Percentiles rank a stretch among this genome's conserved stretches.
These are phyloP conservation scores for Blera fallax DNA, from an alignment of 2,888 invertebrate species.

Conservation along the genomic window DNA sequence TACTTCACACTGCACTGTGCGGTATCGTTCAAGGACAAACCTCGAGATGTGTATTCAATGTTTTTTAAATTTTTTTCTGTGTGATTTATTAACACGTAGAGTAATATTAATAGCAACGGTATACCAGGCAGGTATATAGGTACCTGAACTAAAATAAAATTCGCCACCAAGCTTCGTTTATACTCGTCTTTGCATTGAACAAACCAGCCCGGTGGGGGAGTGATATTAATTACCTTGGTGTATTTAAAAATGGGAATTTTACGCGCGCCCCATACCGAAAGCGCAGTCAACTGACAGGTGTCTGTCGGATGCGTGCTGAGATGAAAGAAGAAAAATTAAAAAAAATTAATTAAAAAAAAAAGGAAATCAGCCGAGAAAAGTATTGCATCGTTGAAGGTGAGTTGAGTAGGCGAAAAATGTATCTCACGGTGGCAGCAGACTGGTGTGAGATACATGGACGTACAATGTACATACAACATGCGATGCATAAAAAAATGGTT, in stretches of 20 bases:
- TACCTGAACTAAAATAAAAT: neutral
- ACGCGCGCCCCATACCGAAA: neutral
- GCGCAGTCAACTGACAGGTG: slow-evolving; percentile 16
- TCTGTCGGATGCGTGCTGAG: slow-evolving; percentile 6
- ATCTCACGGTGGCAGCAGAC: neutral
- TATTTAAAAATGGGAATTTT: neutral
- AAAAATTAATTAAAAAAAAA: neutral
- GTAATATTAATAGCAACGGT: neutral
- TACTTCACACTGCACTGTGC: neutral
- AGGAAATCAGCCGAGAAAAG: neutral
- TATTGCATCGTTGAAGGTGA: slow-evolving; percentile 9
- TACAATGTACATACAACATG: neutral
- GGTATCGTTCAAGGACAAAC: slow-evolving; percentile 8
- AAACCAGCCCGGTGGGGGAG: neutral
- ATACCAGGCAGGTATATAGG: neutral
- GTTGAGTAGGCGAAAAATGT: slow-evolving; percentile 18
- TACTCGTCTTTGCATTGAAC: neutral
- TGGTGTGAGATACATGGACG: neutral
- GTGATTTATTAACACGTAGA: neutral
- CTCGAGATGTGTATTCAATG: neutral
- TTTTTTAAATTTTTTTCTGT: neutral
- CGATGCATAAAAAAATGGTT: neutral
- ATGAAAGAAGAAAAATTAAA: slow-evolving; percentile 13
- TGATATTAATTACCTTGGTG: neutral
- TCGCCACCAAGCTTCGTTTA: neutral